A percentile compares a stretch with the other conserved stretches of the same genome.
Evolutionary conservation across 1,140 invertebrate genomes (phyloP).

Genomic region (Drosophila sproati): DNA sequence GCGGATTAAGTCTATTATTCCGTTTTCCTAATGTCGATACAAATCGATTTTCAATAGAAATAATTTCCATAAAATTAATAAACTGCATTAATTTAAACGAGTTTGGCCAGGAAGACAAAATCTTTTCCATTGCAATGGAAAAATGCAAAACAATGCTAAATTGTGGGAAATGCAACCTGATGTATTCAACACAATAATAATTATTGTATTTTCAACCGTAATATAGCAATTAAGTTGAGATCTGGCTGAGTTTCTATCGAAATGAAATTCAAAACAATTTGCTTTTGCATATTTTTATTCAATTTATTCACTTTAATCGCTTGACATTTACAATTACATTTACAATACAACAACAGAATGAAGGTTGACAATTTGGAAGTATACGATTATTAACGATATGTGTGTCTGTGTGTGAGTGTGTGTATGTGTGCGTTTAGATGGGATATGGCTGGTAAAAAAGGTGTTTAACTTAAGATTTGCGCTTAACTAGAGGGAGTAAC

Average conservation of each 20-base stretch:
- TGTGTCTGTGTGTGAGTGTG: slow-evolving; percentile 25
- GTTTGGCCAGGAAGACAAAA: too few relatives aligned
- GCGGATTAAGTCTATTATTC: too few relatives aligned
- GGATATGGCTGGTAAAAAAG: slow-evolving; percentile 71
- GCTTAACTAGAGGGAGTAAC: slow-evolving; percentile 33
- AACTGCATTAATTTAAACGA: too few relatives aligned
- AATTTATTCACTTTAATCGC: slow-evolving; percentile 72
- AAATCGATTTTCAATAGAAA: too few relatives aligned
- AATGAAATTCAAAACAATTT: slow-evolving; percentile 4
- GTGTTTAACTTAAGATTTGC: background rate
- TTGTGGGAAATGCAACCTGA: too few relatives aligned
- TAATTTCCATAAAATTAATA: too few relatives aligned
- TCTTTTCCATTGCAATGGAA: too few relatives aligned
- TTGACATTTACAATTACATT: slow-evolving; percentile 68
- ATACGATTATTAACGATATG: slow-evolving; percentile 27
- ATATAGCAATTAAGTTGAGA: background rate
- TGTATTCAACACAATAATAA: too few relatives aligned
- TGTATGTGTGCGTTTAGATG: slow-evolving; percentile 35
- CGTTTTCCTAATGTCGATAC: too few relatives aligned
- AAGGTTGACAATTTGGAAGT: slow-evolving; percentile 51
- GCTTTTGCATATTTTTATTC: slow-evolving; percentile 46
- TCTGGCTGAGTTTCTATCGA: slow-evolving; percentile 1
- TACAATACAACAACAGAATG: slow-evolving; percentile 70
- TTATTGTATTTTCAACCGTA: background rate
- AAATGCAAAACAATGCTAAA: too few relatives aligned